Evolutionary conservation across 2,113 vertebrate species (phyloP).

Genomic region (Pituophis catenifer): DNA sequence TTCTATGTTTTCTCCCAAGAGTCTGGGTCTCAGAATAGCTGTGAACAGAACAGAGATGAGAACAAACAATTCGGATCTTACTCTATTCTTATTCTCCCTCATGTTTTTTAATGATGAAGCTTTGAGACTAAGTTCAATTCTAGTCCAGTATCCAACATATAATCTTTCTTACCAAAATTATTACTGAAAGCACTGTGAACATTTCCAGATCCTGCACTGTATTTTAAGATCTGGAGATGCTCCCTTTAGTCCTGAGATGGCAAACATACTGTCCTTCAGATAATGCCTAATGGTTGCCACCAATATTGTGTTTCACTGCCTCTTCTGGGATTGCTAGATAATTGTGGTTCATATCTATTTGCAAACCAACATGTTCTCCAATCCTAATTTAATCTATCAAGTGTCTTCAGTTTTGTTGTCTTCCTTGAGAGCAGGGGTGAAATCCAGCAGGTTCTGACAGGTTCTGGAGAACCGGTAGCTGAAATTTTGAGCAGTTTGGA

Average conservation of each 20-base stretch:
- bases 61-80: background rate
- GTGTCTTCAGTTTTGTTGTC: background rate
- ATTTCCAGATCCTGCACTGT: background rate
- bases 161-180: background rate
- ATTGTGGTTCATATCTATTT: background rate
- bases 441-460: too few relatives aligned
- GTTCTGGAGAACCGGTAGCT: too few relatives aligned
- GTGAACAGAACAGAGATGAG: background rate
- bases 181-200: background rate
- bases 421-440: background rate
- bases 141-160: background rate
- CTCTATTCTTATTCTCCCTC: background rate
- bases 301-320: background rate
- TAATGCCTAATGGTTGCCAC: background rate
- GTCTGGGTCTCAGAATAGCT: background rate
- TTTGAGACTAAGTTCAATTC: background rate
- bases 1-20: background rate
- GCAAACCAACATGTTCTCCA: background rate
- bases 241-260: background rate
- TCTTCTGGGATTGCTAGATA: background rate
- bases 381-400: background rate
- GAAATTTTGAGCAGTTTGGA: too few relatives aligned
- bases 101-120: background rate
- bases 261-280: background rate
- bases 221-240: background rate